Conservation (phyloP, 2,888 invertebrate species). For the Drosophila tripunctata region DNA sequence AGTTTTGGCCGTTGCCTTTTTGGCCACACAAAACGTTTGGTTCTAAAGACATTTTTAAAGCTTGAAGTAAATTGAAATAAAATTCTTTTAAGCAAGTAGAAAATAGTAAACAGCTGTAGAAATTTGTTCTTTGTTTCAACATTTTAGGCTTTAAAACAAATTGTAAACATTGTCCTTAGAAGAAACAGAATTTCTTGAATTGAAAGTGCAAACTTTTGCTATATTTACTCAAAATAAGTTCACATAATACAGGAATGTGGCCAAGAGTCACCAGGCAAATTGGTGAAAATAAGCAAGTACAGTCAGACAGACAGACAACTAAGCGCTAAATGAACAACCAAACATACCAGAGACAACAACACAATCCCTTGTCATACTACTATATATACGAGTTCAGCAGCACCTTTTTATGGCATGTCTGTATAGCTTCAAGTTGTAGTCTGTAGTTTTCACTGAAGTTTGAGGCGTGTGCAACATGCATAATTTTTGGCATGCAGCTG, state of each 20-base stretch:
- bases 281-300: constrained; percentile 21
- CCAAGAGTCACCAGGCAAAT: neutral
- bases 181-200: neutral
- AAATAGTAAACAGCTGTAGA: too few relatives aligned
- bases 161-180: neutral
- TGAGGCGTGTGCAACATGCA: constrained; percentile 47
- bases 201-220: neutral
- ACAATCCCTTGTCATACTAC: constrained; percentile 36
- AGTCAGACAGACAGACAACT: constrained; percentile 8
- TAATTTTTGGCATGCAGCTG: constrained; percentile 67
- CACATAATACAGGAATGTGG: constrained; percentile 18
- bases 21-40: neutral
- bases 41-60: too few relatives aligned
- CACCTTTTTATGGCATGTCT: neutral
- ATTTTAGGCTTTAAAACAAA: too few relatives aligned
- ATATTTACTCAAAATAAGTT: constrained; percentile 4
- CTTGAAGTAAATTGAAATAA: too few relatives aligned
- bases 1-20: constrained; percentile 28
- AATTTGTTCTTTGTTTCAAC: too few relatives aligned
- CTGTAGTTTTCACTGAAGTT: constrained; percentile 56
- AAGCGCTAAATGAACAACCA: constrained; percentile 49
- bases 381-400: neutral
- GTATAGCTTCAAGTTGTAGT: constrained; percentile 4
- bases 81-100: too few relatives aligned
- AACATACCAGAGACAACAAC: constrained; percentile 40